Evolutionary conservation across 2,888 invertebrate genomes (phyloP).

Genomic region (Dynastes tityus): DNA sequence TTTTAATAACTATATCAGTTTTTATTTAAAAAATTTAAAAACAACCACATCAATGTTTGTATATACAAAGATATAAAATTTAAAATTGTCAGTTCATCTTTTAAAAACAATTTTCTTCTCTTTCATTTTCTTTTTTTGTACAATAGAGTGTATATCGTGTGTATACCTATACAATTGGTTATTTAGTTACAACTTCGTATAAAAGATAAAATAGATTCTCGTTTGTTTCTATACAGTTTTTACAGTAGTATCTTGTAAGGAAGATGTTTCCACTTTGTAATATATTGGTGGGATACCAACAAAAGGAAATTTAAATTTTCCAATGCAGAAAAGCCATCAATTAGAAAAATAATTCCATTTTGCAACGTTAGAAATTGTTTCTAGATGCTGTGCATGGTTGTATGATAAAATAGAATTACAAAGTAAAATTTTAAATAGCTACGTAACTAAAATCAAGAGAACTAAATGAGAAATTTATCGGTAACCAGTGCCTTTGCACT

Average conservation of each 20-base stretch:
- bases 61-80: constrained; percentile 39
- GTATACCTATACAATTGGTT: background rate
- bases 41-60: constrained; percentile 28
- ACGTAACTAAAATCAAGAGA: no score
- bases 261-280: no score
- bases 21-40: constrained; percentile 28
- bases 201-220: constrained; percentile 7
- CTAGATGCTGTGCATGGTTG: no score
- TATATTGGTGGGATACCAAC: no score
- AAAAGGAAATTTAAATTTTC: no score
- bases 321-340: no score
- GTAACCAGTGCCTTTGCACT: constrained; percentile 70
- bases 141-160: background rate
- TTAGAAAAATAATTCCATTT: no score
- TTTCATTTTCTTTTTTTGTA: background rate
- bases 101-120: constrained; percentile 2
- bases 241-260: background rate
- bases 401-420: no score
- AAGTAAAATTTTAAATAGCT: no score
- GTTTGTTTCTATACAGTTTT: background rate
- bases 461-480: background rate
- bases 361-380: no score
- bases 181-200: background rate
- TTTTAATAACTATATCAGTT: background rate
- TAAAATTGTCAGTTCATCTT: constrained; percentile 31